phyloP scores from a whole-genome alignment of 2,113 vertebrate species.

The Festucalex cinctus region DNA sequence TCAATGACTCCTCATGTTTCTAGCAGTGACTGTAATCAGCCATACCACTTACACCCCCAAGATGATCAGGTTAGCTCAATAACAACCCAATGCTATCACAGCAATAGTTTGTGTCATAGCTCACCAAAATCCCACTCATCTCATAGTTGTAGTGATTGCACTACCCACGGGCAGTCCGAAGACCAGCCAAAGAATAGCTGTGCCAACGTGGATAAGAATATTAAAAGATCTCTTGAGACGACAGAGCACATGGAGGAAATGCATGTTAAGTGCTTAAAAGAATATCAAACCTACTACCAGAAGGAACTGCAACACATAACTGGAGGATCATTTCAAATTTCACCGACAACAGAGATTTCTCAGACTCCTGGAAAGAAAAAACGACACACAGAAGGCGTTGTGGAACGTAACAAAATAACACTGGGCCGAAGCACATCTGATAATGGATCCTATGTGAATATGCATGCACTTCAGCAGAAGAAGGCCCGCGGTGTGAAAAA shows the following conservation, averaged over 20 bases:
- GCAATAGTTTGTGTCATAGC: not conserved
- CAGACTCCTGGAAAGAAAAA: slow-evolving; percentile 23
- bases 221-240: slow-evolving; percentile 3
- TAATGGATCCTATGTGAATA: slow-evolving; percentile 74
- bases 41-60: slow-evolving; percentile 44
- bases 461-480: slow-evolving; percentile 68
- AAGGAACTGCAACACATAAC: not conserved
- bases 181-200: not conserved
- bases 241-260: not conserved
- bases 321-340: not conserved
- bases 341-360: not conserved
- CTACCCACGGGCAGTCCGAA: not conserved
- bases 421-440: slow-evolving; percentile 71
- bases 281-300: slow-evolving; percentile 6
- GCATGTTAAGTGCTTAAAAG: not conserved
- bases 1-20: slow-evolving; percentile 12
- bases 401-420: slow-evolving; percentile 82
- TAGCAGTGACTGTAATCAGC: slow-evolving; percentile 7
- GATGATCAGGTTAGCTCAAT: slow-evolving; percentile 3
- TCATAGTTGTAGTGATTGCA: not conserved
- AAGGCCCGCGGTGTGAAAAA: slow-evolving; percentile 35
- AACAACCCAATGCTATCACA: not conserved
- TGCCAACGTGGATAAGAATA: slow-evolving; percentile 1
- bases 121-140: not conserved
- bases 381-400: slow-evolving; percentile 66